Base-by-base conservation (phyloP, 2,113 vertebrate genomes). In the Raja brachyura region DNA sequence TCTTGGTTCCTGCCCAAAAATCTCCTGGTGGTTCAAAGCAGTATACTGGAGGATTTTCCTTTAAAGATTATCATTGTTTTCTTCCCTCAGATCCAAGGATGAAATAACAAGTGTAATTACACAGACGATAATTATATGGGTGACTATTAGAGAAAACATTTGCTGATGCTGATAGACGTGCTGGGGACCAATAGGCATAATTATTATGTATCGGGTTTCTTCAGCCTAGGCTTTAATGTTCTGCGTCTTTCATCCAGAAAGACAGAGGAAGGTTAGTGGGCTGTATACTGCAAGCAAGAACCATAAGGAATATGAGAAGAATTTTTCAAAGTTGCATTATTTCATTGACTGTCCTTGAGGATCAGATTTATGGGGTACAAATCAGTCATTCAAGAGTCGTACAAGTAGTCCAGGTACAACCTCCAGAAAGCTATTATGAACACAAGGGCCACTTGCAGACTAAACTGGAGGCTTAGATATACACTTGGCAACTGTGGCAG, bases 91-190 rank as follows among this genome's bases (percentile, higher is more conserved):
- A 74, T 74, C 66, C 66, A 73, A 92, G 39, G 33, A 92, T 73
- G 39, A 74, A 92, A 39, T 92, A 92, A 92, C 33, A 73, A 73
- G 90, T 90, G 31, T 90, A 90, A 90, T 90, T 90, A 90, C 63
- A 90, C 66, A 90, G 88, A 33, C 68, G 88, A 31, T 90, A 90
- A 90, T 90, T 70, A 90, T 70, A 70, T 33, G 88, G 88, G 31
- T 25, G 68, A 92, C 33, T 73, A 59, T 48, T 39, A 92, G 68
- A 74, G 66, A 54, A 54, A 73, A 74, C 68, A 10, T 73, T 48
- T 70, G 86, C 39, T 39, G 22, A 28, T 20, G 68, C 66, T 74
- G 90, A 92, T 68, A 74, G 90, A 73, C 70, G 54, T 54, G 22
- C 66, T 16, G 25, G 68, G 31, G 68, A 92, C 63, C 86, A 33